phyloP scores from a whole-genome alignment of 1,140 invertebrate species.

The Drosophila lacertosa region DNA sequence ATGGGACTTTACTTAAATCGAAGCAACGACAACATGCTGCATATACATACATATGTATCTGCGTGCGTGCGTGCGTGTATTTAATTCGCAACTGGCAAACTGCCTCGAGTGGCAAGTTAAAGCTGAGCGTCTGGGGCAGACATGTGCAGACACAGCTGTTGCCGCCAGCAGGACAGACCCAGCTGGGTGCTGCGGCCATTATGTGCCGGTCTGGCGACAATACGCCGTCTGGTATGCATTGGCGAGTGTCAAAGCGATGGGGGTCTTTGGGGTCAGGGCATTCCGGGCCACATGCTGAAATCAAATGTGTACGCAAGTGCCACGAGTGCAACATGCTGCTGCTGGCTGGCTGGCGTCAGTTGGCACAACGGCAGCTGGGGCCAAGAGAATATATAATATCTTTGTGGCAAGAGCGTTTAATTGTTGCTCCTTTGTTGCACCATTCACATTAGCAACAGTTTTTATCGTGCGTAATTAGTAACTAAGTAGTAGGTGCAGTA shows the following conservation, averaged over 20 bases:
- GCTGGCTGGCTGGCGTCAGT: constrained; percentile 36
- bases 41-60: constrained; percentile 6
- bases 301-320: constrained; percentile 43
- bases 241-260: not conserved
- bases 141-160: constrained; percentile 33
- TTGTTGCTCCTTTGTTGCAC: constrained; percentile 31
- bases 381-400: no score
- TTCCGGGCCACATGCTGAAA: constrained; percentile 36
- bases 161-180: constrained; percentile 19
- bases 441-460: constrained; percentile 32
- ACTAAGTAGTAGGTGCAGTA: constrained; percentile 52
- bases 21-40: constrained; percentile 5
- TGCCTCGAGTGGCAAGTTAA: not conserved
- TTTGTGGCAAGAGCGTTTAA: constrained; percentile 12
- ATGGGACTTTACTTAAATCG: constrained; percentile 9
- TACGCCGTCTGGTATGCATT: constrained; percentile 21
- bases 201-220: constrained; percentile 41
- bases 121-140: constrained; percentile 5
- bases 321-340: constrained; percentile 39
- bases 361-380: not conserved
- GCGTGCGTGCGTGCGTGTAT: no score
- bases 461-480: constrained; percentile 58
- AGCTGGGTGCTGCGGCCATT: constrained; percentile 30
- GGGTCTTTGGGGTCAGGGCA: not conserved
- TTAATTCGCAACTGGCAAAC: constrained; percentile 10